phyloP scores from a whole-genome alignment of 2,797 vertebrate species.

The Psittacula derbiana region DNA sequence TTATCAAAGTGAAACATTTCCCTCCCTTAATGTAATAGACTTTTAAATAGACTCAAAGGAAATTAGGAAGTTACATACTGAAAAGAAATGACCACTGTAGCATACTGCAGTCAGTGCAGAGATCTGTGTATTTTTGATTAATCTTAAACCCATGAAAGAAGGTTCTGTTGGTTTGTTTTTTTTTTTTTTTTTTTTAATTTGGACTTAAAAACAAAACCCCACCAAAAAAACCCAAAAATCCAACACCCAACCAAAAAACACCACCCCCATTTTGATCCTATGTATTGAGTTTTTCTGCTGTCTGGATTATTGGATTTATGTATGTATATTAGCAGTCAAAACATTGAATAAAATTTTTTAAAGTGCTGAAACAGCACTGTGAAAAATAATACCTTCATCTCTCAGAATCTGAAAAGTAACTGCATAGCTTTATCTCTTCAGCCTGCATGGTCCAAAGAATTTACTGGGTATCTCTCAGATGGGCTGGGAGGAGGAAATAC shows the following conservation, averaged over 20 bases:
- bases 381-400: neutral
- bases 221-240: fast-evolving
- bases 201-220: neutral
- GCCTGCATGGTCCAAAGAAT: neutral
- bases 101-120: neutral
- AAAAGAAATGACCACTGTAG: neutral
- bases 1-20: neutral
- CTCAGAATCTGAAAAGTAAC: neutral
- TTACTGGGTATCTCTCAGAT: neutral
- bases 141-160: neutral
- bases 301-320: neutral
- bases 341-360: neutral
- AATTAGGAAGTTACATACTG: neutral
- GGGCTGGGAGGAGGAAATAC: neutral
- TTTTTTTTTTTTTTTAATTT: neutral
- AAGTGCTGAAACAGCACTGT: neutral
- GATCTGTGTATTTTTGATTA: neutral
- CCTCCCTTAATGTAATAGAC: neutral
- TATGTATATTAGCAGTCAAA: neutral
- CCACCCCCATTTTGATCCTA: neutral
- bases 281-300: neutral
- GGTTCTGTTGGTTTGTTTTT: neutral
- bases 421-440: neutral
- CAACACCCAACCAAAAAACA: neutral
- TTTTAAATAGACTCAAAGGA: conserved; percentile 5